Conservation (phyloP, 1,140 invertebrate species). For the Aphis craccivora region DNA sequence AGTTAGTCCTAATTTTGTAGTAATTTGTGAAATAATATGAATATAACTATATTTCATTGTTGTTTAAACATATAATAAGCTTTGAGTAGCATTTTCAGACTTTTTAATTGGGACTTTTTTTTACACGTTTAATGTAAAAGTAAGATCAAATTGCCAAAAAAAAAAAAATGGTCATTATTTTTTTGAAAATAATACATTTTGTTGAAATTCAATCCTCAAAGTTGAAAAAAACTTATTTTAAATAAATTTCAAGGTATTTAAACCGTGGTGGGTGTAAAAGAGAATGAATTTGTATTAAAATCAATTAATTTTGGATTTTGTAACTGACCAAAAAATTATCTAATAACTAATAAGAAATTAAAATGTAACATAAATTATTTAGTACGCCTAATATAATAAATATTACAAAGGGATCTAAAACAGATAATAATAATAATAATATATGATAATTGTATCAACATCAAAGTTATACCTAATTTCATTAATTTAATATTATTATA, state of each 20-base stretch:
- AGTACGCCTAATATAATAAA: neutral
- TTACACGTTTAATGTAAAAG: neutral
- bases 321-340: neutral
- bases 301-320: neutral
- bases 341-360: neutral
- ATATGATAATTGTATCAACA: neutral
- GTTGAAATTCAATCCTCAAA: neutral
- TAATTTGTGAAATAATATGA: neutral
- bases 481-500: neutral
- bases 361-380: neutral
- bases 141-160: constrained; percentile 4
- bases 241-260: neutral
- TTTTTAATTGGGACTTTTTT: neutral
- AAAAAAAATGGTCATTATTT: neutral
- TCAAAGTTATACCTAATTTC: neutral
- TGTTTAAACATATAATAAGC: neutral
- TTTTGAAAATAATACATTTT: neutral
- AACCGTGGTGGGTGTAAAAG: neutral
- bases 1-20: neutral
- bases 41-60: neutral
- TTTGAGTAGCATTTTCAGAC: neutral
- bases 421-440: neutral
- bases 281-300: neutral
- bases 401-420: neutral
- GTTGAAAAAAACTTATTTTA: neutral